Evolutionary conservation across 2,888 invertebrate species (phyloP).

Genomic region (Xestobium rufovillosum): DNA sequence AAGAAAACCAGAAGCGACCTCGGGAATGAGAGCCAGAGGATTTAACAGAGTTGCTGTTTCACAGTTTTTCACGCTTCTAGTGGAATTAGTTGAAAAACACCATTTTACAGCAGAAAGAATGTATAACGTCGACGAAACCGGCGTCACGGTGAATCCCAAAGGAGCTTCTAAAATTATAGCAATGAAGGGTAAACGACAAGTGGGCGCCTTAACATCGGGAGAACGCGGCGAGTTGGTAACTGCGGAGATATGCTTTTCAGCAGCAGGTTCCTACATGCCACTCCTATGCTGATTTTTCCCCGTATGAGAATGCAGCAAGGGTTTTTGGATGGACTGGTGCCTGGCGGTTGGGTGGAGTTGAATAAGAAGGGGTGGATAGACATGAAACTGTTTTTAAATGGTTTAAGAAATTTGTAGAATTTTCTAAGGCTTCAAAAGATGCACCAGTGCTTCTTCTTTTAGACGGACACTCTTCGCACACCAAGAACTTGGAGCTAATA

Average conservation of each 20-base stretch:
- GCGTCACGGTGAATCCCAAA: slow-evolving; percentile 3
- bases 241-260: slow-evolving; percentile 1
- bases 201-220: not conserved
- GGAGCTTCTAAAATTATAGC: slow-evolving; percentile 3
- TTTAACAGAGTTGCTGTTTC: slow-evolving; percentile 2
- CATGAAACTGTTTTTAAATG: slow-evolving; percentile 2
- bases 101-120: slow-evolving; percentile 1
- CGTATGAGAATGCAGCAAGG: slow-evolving; percentile 1
- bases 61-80: not conserved
- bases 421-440: slow-evolving; percentile 1
- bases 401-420: slow-evolving; percentile 2
- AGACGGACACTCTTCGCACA: too few relatives aligned
- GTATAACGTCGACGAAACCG: slow-evolving; percentile 3
- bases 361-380: slow-evolving; percentile 2
- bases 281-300: too few relatives aligned
- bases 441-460: too few relatives aligned
- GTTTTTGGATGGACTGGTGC: slow-evolving; percentile 2
- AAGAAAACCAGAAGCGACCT: slow-evolving; percentile 3
- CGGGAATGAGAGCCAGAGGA: slow-evolving; percentile 3
- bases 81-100: slow-evolving; percentile 2
- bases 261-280: too few relatives aligned
- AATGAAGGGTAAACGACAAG: not conserved
- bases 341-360: slow-evolving; percentile 1
- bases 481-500: slow-evolving; percentile 1
- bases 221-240: slow-evolving; percentile 3